phyloP scores from a whole-genome alignment of 2,888 invertebrate genomes.

The Notocelia uddmanniana region DNA sequence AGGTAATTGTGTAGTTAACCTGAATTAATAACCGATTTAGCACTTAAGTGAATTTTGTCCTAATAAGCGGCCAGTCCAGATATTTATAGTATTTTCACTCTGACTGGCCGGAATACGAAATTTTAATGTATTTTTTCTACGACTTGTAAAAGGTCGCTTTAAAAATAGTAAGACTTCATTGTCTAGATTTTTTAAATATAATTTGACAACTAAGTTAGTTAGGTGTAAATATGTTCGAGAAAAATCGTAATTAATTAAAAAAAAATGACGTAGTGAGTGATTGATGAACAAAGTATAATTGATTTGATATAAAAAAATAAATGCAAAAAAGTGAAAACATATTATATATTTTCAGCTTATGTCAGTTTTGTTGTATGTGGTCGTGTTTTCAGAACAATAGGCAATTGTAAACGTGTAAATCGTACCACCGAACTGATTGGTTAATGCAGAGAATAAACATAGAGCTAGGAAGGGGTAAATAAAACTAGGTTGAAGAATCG shows the following conservation, averaged over 20 bases:
- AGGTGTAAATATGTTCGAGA: conserved; percentile 46
- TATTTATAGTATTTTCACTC: conserved; percentile 43
- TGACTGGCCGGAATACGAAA: conserved; percentile 43
- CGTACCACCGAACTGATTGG: background rate
- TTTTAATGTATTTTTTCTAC: conserved; percentile 47
- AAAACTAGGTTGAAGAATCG: background rate
- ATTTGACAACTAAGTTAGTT: conserved; percentile 46
- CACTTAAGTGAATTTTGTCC: conserved; percentile 41
- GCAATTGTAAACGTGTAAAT: background rate
- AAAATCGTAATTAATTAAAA: conserved; percentile 45
- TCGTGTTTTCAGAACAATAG: conserved; percentile 31
- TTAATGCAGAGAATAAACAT: background rate
- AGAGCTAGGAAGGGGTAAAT: background rate
- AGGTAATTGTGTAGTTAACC: conserved; percentile 29
- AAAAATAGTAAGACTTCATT: conserved; percentile 39
- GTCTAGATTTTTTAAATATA: conserved; percentile 42
- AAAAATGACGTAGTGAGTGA: conserved; percentile 44
- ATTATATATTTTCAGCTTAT: conserved; percentile 41
- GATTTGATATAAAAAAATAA: conserved; percentile 45
- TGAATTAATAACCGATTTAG: conserved; percentile 32
- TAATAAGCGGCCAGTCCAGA: conserved; percentile 38
- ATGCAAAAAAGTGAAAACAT: conserved; percentile 38
- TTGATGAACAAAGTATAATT: conserved; percentile 43
- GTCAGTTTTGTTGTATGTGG: conserved; percentile 10
- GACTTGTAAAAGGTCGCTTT: conserved; percentile 41